Evolutionary conservation across 1,140 invertebrate species (phyloP), one percentile per base, ranked within the genome.

Genomic region (Triops longicaudatus): DNA sequence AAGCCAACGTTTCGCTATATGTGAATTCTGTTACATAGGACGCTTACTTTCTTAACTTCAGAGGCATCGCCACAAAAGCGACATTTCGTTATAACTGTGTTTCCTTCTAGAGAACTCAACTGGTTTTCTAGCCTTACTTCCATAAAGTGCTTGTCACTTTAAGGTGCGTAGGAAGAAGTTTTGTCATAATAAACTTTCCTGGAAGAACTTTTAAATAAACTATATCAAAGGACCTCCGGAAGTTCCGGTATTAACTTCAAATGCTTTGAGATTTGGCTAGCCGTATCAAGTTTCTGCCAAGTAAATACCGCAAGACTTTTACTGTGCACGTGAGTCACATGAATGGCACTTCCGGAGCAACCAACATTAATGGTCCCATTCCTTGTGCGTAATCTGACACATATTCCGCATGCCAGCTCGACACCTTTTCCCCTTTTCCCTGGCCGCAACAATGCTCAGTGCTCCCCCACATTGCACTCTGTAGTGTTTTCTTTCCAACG

Each of bases 361-460:
- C 50, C 50, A 12, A 63, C 50, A 63, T 63, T 63, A 63, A 63
- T 12, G 50, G 10, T 22, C n/a, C 50, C 50, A 63, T 63, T 63
- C 50, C 50, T 63, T 63, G 14, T 63, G 50, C 50, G 50, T 63
- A 63, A 63, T 63, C 10, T 63, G 50, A 63, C 50, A 63, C 44
- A 63, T 63, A 63, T 63, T 63, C 50, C 50, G 17, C 50, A 63
- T 63, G 22, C 50, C 50, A 37, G 50, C 22, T n/a, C 50, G 10
- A 63, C 50, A 63, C 10, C 50, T 63, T 63, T 2, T 63, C 22
- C 17, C 14, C 14, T 22, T 63, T 17, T 63, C 14, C 50, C 22
- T 17, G 22, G 17, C 50, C 50, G 22, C 50, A 63, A 63, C 50
- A 63, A 63, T 63, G 50, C 50, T 22, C 14, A 63, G 50, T n/a